Evolutionary conservation across 2,113 vertebrate species (phyloP).

Genomic region (Thryonomys swinderianus): DNA sequence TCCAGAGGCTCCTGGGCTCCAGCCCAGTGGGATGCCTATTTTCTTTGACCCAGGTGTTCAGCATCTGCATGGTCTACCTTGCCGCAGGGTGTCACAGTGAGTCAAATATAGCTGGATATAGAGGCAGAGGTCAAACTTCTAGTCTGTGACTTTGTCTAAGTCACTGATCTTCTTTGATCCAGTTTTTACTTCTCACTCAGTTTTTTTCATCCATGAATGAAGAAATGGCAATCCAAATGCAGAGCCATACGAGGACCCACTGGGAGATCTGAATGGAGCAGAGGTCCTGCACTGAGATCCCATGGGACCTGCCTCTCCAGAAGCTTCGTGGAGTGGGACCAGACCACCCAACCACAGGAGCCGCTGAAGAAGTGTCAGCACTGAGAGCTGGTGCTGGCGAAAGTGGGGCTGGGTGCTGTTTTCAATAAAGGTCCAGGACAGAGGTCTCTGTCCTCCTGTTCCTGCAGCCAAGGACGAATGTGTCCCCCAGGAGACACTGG

Average conservation of each 20-base stretch:
- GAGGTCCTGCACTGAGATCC: background rate
- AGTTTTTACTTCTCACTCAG: background rate
- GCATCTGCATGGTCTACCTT: background rate
- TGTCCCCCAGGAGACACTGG: background rate
- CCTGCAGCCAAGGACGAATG: background rate
- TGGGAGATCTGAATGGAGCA: background rate
- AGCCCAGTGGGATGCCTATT: background rate
- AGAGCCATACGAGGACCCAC: background rate
- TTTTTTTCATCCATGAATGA: background rate
- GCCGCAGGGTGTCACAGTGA: background rate
- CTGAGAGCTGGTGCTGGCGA: background rate
- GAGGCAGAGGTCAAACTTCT: background rate
- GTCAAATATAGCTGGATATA: background rate
- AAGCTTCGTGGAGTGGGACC: background rate
- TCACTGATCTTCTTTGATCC: background rate
- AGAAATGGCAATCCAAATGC: background rate
- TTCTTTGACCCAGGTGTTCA: background rate
- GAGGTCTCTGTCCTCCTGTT: background rate
- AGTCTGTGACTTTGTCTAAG: background rate
- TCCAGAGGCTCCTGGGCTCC: background rate
- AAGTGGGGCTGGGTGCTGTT: background rate
- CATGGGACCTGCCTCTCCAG: rapidly evolving
- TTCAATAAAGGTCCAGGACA: background rate
- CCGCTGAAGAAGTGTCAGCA: background rate
- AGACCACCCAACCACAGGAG: background rate